Percentiles rank a stretch among this genome's conserved stretches.
Conservation (phyloP, 2,888 invertebrate species). For the Neoascia interrupta region DNA sequence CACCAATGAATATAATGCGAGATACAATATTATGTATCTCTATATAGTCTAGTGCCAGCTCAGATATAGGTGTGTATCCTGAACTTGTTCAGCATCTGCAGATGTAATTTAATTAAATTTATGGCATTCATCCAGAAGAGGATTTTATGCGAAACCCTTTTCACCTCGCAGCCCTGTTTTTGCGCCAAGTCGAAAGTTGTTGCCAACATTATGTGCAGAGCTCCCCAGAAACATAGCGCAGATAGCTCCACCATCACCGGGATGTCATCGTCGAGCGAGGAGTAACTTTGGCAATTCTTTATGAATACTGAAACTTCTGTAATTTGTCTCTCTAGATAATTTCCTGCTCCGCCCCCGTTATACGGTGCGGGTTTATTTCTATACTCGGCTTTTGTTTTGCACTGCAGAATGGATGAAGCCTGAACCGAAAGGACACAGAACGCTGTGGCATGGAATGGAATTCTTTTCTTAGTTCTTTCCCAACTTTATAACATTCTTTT, state of each 20-base stretch:
- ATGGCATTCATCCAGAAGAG: slow-evolving; percentile 70
- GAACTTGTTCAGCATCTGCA: slow-evolving; percentile 71
- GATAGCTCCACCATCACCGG: not conserved
- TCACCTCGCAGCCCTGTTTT: slow-evolving; percentile 38
- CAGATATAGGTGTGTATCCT: not conserved
- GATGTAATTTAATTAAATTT: slow-evolving; percentile 74
- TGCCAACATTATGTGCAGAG: slow-evolving; percentile 65
- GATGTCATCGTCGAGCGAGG: slow-evolving; percentile 19
- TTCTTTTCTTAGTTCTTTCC: slow-evolving; percentile 49
- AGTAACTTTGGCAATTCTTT: slow-evolving; percentile 71
- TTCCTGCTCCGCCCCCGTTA: slow-evolving; percentile 45
- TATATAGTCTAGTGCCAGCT: slow-evolving; percentile 28
- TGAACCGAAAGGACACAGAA: too few species aligned
- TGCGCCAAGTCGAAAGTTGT: slow-evolving; percentile 56
- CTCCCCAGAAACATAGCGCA: slow-evolving; percentile 15
- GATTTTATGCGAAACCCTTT: slow-evolving; percentile 55
- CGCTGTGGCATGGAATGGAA: slow-evolving; percentile 65
- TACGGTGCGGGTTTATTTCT: too few species aligned
- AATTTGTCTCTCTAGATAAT: slow-evolving; percentile 68
- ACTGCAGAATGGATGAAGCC: too few species aligned
- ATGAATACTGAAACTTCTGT: slow-evolving; percentile 69
- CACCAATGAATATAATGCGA: slow-evolving; percentile 64
- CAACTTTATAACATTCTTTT: slow-evolving; percentile 58
- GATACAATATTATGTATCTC: slow-evolving; percentile 66
- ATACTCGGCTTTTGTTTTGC: slow-evolving; percentile 59